phyloP scores from a whole-genome alignment of 2,888 invertebrate species.

The Anoplius nigerrimus region DNA sequence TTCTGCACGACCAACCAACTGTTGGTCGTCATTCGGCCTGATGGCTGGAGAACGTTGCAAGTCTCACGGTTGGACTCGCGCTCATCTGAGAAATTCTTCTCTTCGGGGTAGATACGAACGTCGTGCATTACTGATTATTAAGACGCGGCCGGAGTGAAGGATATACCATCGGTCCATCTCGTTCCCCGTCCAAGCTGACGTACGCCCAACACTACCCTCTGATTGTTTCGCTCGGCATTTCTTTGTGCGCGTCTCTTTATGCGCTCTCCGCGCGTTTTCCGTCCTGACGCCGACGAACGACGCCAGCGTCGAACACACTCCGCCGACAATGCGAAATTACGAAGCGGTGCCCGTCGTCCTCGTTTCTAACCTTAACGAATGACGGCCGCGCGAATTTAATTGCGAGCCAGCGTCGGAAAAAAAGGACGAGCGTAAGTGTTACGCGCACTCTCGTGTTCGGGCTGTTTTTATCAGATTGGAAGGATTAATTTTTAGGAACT shows the following conservation, averaged over 20 bases:
- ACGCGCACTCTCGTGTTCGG: neutral
- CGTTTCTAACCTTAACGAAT: too few species aligned
- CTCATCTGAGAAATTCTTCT: neutral
- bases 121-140: constrained; percentile 4
- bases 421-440: neutral
- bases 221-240: too few species aligned
- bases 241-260: neutral
- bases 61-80: neutral
- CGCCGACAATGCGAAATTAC: neutral
- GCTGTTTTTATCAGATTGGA: too few species aligned
- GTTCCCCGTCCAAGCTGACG: neutral
- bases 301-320: neutral
- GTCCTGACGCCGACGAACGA: neutral
- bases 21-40: too few species aligned
- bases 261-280: constrained; percentile 1
- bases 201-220: too few species aligned
- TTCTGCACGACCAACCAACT: too few species aligned
- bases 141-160: neutral
- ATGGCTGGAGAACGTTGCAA: too few species aligned
- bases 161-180: neutral
- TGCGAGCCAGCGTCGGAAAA: neutral
- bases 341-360: too few species aligned
- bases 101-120: neutral
- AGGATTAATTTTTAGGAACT: too few species aligned
- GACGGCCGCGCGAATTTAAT: too few species aligned